Evolutionary conservation across 2,797 vertebrate genomes (phyloP).

Genomic region (Dromococcyx pavoninus): DNA sequence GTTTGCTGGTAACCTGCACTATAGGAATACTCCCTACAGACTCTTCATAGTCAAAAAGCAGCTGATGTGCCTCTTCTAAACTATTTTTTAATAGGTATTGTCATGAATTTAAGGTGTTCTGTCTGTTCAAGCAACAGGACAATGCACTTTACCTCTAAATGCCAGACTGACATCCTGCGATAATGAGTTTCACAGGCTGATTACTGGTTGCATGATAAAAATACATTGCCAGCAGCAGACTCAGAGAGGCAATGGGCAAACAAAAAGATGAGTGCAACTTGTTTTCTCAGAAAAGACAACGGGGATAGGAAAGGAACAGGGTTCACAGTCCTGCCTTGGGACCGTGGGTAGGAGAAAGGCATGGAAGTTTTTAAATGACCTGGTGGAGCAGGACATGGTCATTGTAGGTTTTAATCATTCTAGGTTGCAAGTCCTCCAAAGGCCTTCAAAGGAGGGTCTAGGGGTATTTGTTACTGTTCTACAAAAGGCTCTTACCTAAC

Average conservation of each 20-base stretch:
- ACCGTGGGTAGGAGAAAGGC: not conserved
- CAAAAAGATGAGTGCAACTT: not conserved
- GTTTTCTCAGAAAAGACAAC: not conserved
- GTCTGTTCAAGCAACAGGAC: not conserved
- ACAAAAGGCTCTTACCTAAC: not conserved
- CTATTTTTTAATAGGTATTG: not conserved
- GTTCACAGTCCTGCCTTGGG: not conserved
- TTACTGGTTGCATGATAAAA: conserved; percentile 18
- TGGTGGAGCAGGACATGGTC: not conserved
- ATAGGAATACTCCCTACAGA: not conserved
- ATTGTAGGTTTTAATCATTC: not conserved
- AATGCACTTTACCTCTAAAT: not conserved
- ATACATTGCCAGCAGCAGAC: not conserved
- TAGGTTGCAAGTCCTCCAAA: not conserved
- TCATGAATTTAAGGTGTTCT: not conserved
- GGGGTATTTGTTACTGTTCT: not conserved
- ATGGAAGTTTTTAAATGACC: not conserved
- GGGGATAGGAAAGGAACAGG: rapidly evolving
- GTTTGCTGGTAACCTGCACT: not conserved
- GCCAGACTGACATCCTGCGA: not conserved
- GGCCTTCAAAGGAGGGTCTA: not conserved
- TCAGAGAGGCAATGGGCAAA: not conserved
- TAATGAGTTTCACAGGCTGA: not conserved
- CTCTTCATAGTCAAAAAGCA: not conserved
- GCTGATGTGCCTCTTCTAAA: not conserved